phyloP scores from a whole-genome alignment of 2,113 vertebrate species.

The Herpailurus yagouaroundi region DNA sequence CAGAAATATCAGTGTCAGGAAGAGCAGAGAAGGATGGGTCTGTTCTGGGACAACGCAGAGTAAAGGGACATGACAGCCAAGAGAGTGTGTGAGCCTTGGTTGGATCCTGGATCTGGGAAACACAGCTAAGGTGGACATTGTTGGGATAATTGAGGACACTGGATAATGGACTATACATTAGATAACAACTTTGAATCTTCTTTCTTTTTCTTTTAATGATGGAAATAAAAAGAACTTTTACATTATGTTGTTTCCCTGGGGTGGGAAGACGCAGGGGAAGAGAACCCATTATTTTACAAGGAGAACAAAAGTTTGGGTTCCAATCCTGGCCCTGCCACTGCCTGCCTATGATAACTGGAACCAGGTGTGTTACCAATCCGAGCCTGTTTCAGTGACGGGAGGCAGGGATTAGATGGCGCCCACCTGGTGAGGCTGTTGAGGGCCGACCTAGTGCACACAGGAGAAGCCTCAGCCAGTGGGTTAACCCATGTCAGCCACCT shows the following conservation, averaged over 20 bases:
- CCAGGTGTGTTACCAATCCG: not conserved
- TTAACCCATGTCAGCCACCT: not conserved
- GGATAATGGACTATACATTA: not conserved
- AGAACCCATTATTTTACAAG: not conserved
- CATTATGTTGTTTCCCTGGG: not conserved
- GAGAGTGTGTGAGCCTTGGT: not conserved
- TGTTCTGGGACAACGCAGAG: not conserved
- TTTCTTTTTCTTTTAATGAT: not conserved
- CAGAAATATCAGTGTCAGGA: not conserved
- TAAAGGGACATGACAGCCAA: not conserved
- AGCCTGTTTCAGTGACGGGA: not conserved
- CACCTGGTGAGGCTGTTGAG: not conserved
- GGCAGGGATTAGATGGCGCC: fast-evolving
- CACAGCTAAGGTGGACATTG: not conserved
- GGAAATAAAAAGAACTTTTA: not conserved
- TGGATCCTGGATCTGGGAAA: not conserved
- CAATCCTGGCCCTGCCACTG: not conserved
- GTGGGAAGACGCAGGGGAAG: not conserved
- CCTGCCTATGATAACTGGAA: not conserved
- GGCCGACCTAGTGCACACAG: fast-evolving
- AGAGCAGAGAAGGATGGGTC: not conserved
- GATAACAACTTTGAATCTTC: not conserved
- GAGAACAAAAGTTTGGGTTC: not conserved
- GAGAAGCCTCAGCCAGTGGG: not conserved
- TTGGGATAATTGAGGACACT: not conserved